Conservation (phyloP, 2,797 vertebrate genomes). For the Pagetopsis macropterus region DNA sequence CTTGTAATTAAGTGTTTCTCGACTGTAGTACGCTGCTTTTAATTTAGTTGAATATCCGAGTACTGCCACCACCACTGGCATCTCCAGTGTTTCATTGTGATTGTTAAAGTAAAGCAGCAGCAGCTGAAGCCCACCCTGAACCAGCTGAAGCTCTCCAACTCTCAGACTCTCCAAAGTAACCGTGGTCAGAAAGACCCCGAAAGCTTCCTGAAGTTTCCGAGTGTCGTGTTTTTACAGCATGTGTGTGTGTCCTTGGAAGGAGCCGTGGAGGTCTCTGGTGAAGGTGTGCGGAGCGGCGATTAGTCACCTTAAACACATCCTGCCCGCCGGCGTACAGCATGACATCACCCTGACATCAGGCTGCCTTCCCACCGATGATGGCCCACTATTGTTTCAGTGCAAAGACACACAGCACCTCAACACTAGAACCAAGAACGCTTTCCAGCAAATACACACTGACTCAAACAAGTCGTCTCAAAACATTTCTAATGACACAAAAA, state of each 20-base stretch:
- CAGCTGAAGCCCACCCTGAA: constrained; percentile 45
- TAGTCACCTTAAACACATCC: constrained; percentile 73
- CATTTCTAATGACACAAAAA: constrained; percentile 58
- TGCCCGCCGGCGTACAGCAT: constrained; percentile 55
- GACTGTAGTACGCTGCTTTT: too few species aligned
- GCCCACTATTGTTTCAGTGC: constrained; percentile 61
- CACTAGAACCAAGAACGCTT: constrained; percentile 15
- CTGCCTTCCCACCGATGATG: constrained; percentile 45
- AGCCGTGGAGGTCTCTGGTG: constrained; percentile 52
- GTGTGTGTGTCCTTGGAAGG: constrained; percentile 65
- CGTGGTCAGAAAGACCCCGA: constrained; percentile 60
- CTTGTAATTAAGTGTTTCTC: too few species aligned
- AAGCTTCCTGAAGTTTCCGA: constrained; percentile 74
- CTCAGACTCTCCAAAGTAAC: constrained; percentile 76
- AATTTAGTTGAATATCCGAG: too few species aligned
- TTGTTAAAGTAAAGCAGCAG: constrained; percentile 46
- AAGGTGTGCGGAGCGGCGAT: constrained; percentile 65
- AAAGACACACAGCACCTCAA: constrained; percentile 4
- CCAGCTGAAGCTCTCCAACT: constrained; percentile 46
- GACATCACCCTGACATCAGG: constrained; percentile 75
- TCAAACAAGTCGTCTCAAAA: constrained; percentile 60
- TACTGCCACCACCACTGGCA: background rate
- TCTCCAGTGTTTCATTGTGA: constrained; percentile 40
- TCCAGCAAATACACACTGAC: constrained; percentile 26
- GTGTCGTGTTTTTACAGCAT: constrained; percentile 73